Conservation (phyloP, 2,797 vertebrate genomes). For the Propithecus perrieri region DNA sequence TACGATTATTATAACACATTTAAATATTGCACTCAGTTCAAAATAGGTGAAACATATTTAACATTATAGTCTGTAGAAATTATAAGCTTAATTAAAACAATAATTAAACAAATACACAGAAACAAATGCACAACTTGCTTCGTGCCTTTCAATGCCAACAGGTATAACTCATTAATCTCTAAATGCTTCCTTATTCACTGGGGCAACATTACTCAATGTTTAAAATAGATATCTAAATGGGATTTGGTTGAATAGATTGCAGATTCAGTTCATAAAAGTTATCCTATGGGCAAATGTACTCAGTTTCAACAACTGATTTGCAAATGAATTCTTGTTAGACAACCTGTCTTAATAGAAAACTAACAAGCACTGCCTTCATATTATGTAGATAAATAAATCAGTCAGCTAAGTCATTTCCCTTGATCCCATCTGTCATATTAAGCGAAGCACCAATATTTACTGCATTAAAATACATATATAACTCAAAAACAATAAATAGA, state of each 20-base stretch:
- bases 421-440: slow-evolving; percentile 7
- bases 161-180: neutral
- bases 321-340: neutral
- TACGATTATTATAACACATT: neutral
- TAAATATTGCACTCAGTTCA: slow-evolving; percentile 33
- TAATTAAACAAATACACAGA: slow-evolving; percentile 46
- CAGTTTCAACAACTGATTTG: neutral
- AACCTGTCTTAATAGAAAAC: neutral
- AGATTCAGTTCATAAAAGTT: neutral
- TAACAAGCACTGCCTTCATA: neutral
- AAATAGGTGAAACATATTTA: slow-evolving; percentile 27
- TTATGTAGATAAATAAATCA: neutral
- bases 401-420: neutral
- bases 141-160: neutral
- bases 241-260: neutral
- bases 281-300: neutral
- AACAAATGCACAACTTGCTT: neutral
- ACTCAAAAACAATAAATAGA: neutral
- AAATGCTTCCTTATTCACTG: neutral
- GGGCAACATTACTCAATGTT: neutral
- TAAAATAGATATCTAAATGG: neutral
- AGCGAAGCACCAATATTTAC: slow-evolving; percentile 16
- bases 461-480: neutral
- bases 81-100: slow-evolving; percentile 36
- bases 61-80: neutral